Evolutionary conservation across 2,113 vertebrate species (phyloP), one percentile per base, ranked within the genome.

Genomic region (Cryptotis parvus): DNA sequence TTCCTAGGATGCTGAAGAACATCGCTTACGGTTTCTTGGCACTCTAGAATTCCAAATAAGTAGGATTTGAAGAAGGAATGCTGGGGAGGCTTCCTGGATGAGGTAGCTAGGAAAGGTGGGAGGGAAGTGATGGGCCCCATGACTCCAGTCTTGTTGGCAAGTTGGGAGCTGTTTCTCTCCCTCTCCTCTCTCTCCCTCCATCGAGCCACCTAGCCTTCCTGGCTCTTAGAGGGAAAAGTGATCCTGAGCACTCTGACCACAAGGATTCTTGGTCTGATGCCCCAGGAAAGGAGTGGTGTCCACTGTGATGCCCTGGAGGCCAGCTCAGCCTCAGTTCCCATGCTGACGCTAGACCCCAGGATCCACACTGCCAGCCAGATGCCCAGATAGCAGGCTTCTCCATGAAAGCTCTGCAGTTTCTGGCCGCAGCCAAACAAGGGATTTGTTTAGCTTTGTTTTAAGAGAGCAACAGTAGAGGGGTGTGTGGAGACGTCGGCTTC

Each of bases 401-500:
- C 63, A 69, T 29, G 72, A 75, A 70, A 92, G 79, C 78, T 76
- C 66, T 29, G 61, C 31, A 41, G 20, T 94, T 93, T 79, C 4
- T 24, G 10, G 70, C 92, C 43, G 58, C 85, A 41, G 49, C 15
- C 26, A 91, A 79, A 93, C 80, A 33, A 11, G 3, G 7, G 27
- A 20, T 94, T 94, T 81, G 79, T 93, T 91, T 89, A 68, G 61
- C 86, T 95, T 91, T 93, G 75, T 81, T 84, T 95, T 83, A 93
- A 94, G 90, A 86, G 69, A 93, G 7, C 26, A 33, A 41, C 0
- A 0, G 10, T 15, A 74, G 68, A 87, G 70, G 74, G 70, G 9
- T n/a, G 45, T 0, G 3, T 82, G 27, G 3, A 15, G 52, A 55
- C 15, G 52, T 18, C 52, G 5, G 16, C 14, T 55, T 78, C 75